Base-by-base conservation (phyloP, 1,140 invertebrate species). In the Tetramorium alpestre region DNA sequence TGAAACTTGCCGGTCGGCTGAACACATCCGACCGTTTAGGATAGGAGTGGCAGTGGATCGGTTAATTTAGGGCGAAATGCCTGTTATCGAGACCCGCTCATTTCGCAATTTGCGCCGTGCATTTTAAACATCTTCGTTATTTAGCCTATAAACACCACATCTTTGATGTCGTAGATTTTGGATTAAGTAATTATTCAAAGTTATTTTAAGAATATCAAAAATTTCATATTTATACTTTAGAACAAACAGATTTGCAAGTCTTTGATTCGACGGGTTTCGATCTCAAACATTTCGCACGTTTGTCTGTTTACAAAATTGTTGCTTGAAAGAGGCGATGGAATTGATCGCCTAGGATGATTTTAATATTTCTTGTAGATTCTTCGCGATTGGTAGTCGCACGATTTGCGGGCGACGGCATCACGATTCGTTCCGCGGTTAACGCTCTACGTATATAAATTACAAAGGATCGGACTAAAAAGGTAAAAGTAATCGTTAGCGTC, bases 401-500 rank as follows among this genome's bases (percentile, higher is more conserved):
- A 69, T 77, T 85, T 73, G 82, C 87, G 28, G 81, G 89, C 51
- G 22, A 77, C 60, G 11, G 49, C 47, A 65, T 77, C 65, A 47
- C 47, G 11, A 77, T 47, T 89, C 72, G 28, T 78, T 75, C 60
- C 62, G 88, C 82, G 87, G 41, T 60, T 77, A 64, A 77, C 25
- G 67, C 8, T 77, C 80, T 81, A 77, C 77, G 86, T 72, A 25
- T 86, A 88, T 90, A 81, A 90, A 90, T 91, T 91, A 91, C 77
- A 90, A 90, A 90, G 70, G 76, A 86, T 87, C 65, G 65, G 73
- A 87, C 86, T 90, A 90, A 85, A 89, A 90, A 82, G 51, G 58
- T 91, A 88, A 58, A 90, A 91, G 82, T 91, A 87, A 84, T 89
- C 73, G 62, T 67, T 72, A 90, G 86, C 86, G 80, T 90, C 89